Conservation (phyloP, 2,113 vertebrate species). For the Cryptomyrus ogoouensis region DNA sequence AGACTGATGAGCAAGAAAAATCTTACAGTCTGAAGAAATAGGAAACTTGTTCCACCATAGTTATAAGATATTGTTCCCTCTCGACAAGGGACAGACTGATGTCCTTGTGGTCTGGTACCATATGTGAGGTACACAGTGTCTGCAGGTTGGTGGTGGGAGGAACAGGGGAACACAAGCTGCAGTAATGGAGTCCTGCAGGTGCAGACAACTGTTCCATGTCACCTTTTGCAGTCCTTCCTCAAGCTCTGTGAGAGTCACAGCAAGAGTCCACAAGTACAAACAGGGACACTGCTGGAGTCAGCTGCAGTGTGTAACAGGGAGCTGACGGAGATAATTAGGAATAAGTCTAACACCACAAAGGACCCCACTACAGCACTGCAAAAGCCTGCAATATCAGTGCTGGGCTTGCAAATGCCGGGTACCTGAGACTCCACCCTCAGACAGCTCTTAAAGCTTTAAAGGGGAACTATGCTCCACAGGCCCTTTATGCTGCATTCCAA, state of each 20-base stretch:
- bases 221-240: neutral
- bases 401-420: neutral
- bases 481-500: neutral
- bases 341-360: conserved; percentile 25
- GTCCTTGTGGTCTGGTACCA: neutral
- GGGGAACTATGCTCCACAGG: neutral
- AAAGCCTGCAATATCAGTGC: conserved; percentile 21
- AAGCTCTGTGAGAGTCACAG: neutral
- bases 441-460: neutral
- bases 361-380: conserved; percentile 16
- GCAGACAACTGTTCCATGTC: neutral
- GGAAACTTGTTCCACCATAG: neutral
- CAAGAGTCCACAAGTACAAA: neutral
- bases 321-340: conserved; percentile 38
- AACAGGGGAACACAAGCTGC: neutral
- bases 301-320: conserved; percentile 33
- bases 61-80: neutral
- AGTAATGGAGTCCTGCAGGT: neutral
- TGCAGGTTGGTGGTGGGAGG: neutral
- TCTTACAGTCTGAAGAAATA: neutral
- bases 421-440: neutral
- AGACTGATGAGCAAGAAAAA: neutral
- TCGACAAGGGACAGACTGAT: conserved; percentile 24
- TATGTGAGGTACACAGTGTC: neutral
- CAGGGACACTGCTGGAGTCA: conserved; percentile 26